Evolutionary conservation across 2,113 vertebrate genomes (phyloP).

Genomic region (Ammodytes marinus): DNA sequence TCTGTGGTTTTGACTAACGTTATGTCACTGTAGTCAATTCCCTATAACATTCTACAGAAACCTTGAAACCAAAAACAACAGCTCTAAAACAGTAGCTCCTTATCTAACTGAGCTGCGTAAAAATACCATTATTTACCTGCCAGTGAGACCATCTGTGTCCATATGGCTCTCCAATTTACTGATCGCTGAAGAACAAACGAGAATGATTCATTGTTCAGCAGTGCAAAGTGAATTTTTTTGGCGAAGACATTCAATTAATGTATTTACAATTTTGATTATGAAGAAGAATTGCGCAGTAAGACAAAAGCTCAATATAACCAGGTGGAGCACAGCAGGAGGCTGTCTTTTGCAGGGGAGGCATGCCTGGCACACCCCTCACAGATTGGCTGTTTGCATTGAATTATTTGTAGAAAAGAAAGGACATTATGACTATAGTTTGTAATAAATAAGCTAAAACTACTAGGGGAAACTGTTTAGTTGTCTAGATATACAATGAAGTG

Average conservation of each 20-base stretch:
- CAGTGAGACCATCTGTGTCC: neutral
- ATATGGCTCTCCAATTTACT: neutral
- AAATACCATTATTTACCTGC: neutral
- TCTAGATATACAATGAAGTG: too few species aligned
- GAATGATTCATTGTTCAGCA: neutral
- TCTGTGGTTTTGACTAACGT: too few species aligned
- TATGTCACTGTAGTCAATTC: neutral
- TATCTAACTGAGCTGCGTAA: neutral
- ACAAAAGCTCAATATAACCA: conserved; percentile 15
- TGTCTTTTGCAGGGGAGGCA: neutral
- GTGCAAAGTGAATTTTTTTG: neutral
- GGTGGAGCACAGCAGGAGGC: conserved; percentile 6
- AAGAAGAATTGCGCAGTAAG: neutral
- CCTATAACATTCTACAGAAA: neutral
- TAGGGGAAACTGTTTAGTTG: neutral
- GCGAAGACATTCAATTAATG: neutral
- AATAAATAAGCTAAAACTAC: too few species aligned
- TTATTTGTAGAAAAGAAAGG: too few species aligned
- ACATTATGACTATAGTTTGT: too few species aligned
- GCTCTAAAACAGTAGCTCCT: neutral
- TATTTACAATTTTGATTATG: neutral
- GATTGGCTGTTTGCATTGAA: neutral
- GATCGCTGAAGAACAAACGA: conserved; percentile 14
- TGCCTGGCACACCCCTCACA: neutral
- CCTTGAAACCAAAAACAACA: neutral